phyloP scores from a whole-genome alignment of 2,113 vertebrate species.

The Amazona vittata region DNA sequence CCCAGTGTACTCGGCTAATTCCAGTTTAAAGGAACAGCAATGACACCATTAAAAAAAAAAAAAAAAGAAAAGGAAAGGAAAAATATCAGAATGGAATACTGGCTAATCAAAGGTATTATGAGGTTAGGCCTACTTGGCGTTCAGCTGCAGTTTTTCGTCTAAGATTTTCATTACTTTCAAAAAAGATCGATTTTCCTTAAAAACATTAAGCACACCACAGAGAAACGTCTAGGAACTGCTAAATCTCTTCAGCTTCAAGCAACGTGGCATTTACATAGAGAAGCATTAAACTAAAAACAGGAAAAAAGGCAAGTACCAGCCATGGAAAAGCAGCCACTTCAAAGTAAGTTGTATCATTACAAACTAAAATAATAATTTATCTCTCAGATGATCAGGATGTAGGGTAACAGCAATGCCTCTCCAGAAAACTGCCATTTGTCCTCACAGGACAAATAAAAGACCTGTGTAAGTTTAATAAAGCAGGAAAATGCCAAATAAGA shows the following conservation, averaged over 20 bases:
- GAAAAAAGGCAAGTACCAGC: accelerated
- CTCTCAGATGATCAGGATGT: not conserved
- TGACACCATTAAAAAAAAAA: not conserved
- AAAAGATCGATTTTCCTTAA: not conserved
- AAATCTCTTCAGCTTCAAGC: not conserved
- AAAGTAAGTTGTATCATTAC: not conserved
- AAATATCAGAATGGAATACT: not conserved
- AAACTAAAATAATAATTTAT: not conserved
- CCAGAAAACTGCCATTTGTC: not conserved
- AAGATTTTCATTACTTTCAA: not conserved
- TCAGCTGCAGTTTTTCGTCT: not conserved
- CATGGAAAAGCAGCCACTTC: not conserved
- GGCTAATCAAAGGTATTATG: not conserved
- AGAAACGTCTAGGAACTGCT: not conserved
- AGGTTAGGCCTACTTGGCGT: not conserved
- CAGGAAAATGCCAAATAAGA: accelerated
- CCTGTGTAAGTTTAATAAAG: accelerated
- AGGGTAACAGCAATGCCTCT: not conserved
- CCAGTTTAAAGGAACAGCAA: not conserved
- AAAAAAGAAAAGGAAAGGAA: too few species aligned
- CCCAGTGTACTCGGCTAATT: not conserved
- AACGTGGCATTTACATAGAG: accelerated
- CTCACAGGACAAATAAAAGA: not conserved
- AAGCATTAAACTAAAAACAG: not conserved
- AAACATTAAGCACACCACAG: not conserved